Percentiles rank a stretch among this genome's conserved stretches.
Conservation (phyloP, 2,113 vertebrate genomes). For the Cranoglanis bouderius region DNA sequence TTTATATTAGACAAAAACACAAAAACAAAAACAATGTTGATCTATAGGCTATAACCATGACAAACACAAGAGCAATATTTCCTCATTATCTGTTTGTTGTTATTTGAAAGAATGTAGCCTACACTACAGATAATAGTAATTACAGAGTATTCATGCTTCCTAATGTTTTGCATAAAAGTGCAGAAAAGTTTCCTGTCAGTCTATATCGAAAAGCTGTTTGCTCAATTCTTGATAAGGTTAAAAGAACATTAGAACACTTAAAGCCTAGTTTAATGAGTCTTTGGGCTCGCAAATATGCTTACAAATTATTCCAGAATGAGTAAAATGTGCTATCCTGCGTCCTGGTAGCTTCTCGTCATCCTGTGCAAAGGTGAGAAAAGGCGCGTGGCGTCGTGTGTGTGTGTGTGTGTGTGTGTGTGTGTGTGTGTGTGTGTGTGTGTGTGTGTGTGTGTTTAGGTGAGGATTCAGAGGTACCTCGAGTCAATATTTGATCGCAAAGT, state of each 20-base stretch:
- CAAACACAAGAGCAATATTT: background rate
- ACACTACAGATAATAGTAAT: background rate
- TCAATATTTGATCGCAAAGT: slow-evolving; percentile 82
- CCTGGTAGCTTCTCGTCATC: background rate
- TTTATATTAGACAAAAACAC: background rate
- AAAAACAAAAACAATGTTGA: background rate
- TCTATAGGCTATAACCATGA: background rate
- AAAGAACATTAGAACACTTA: background rate
- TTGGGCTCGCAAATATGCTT: background rate
- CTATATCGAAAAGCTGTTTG: background rate
- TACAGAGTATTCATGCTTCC: background rate
- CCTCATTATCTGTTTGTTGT: background rate
- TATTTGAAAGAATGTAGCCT: background rate
- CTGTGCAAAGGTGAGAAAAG: slow-evolving; percentile 5
- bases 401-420: slow-evolving; percentile 6
- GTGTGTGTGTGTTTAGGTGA: slow-evolving; percentile 60
- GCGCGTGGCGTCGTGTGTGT: background rate
- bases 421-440: background rate
- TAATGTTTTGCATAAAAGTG: background rate
- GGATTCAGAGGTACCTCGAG: slow-evolving; percentile 79
- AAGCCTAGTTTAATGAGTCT: background rate
- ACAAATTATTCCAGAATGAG: background rate
- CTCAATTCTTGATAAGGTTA: background rate
- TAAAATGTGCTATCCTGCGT: background rate
- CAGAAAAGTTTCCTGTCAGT: background rate